Evolutionary conservation across 2,888 invertebrate genomes (phyloP).

Genomic region (Drosophila imparisetae): DNA sequence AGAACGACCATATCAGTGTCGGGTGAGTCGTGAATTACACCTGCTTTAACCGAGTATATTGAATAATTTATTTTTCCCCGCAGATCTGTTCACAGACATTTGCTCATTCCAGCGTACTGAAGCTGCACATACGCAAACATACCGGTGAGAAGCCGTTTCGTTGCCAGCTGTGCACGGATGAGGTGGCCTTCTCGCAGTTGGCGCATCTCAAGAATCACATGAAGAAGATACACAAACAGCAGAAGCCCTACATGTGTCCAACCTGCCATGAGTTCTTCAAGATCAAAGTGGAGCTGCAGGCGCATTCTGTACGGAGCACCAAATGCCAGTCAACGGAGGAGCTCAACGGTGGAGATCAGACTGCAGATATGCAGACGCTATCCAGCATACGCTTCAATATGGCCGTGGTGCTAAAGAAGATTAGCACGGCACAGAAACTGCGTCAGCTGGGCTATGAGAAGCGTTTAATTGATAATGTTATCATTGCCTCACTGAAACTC

Average conservation of each 20-base stretch:
- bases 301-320: constrained; percentile 87
- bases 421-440: constrained; percentile 91
- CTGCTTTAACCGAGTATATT: neutral
- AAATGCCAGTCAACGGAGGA: constrained; percentile 46
- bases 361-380: constrained; percentile 86
- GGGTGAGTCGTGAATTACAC: constrained; percentile 85
- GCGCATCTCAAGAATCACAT: constrained; percentile 95
- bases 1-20: constrained; percentile 92
- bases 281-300: constrained; percentile 90
- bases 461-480: constrained; percentile 91
- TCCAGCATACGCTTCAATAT: constrained; percentile 92
- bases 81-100: constrained; percentile 86
- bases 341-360: constrained; percentile 42
- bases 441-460: constrained; percentile 91
- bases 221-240: constrained; percentile 92
- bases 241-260: constrained; percentile 91
- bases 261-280: constrained; percentile 91
- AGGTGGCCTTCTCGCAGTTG: constrained; percentile 91
- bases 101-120: constrained; percentile 93
- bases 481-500: constrained; percentile 90
- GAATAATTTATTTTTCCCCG: constrained; percentile 2
- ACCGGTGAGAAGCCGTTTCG: constrained; percentile 94
- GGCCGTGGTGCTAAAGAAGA: constrained; percentile 92
- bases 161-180: constrained; percentile 88
- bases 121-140: constrained; percentile 92